Conservation (phyloP, 2,888 invertebrate genomes). For the Sminthurinus aureus region DNA sequence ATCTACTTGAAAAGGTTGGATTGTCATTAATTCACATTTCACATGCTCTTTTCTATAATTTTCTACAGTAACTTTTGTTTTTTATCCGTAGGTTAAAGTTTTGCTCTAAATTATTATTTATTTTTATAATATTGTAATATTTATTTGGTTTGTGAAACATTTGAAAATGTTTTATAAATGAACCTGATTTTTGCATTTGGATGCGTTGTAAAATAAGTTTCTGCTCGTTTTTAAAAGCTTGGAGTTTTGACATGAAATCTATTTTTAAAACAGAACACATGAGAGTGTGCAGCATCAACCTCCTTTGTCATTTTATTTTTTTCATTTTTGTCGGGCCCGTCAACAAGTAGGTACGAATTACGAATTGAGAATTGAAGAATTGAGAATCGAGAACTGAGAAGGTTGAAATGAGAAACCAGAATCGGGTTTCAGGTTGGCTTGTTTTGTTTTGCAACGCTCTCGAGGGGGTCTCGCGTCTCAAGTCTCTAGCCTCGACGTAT, state of each 20-base stretch:
- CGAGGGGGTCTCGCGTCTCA: conserved; percentile 22
- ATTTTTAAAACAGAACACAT: neutral
- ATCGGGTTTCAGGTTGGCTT: conserved; percentile 24
- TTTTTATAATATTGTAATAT: too few species aligned
- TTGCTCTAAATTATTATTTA: too few species aligned
- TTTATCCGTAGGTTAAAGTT: too few species aligned
- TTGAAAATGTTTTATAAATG: too few species aligned
- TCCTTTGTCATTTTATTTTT: neutral
- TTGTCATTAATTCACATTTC: too few species aligned
- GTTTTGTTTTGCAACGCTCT: conserved; percentile 26
- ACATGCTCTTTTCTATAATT: too few species aligned
- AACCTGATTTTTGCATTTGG: too few species aligned
- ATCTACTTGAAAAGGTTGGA: too few species aligned
- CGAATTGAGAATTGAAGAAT: neutral
- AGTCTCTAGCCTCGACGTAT: neutral
- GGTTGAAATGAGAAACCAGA: neutral
- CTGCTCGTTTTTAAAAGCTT: neutral
- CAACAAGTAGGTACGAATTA: neutral
- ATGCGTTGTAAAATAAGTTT: neutral
- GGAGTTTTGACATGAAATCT: neutral
- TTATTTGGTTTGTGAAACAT: too few species aligned
- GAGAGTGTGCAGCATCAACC: neutral
- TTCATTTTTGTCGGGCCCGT: neutral
- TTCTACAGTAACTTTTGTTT: too few species aligned
- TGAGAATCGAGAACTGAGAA: neutral